Evolutionary conservation across 2,797 vertebrate genomes (phyloP).

Genomic region (Apogon talboti): DNA sequence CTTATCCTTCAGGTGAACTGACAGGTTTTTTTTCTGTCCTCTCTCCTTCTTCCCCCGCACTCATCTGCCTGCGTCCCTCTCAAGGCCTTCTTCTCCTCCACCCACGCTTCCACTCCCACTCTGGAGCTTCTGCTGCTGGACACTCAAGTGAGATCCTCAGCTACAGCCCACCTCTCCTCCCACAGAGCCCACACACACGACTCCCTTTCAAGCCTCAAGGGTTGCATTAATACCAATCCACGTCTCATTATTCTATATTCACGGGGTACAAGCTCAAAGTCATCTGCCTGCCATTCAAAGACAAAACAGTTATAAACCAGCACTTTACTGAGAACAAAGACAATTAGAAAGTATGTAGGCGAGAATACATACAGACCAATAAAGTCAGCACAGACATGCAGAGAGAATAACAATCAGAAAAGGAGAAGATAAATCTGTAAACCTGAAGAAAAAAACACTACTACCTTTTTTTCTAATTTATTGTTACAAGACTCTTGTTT

Average conservation of each 20-base stretch:
- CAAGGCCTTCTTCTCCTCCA: slow-evolving; percentile 43
- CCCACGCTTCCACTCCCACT: slow-evolving; percentile 24
- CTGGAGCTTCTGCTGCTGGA: slow-evolving; percentile 33
- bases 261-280: slow-evolving; percentile 33
- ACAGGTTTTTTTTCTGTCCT: slow-evolving; percentile 18
- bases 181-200: slow-evolving; percentile 40
- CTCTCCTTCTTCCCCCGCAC: slow-evolving; percentile 32
- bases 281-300: slow-evolving; percentile 25
- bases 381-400: too few relatives aligned
- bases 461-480: too few relatives aligned
- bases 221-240: slow-evolving; percentile 51
- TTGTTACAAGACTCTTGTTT: too few relatives aligned
- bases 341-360: slow-evolving; percentile 7
- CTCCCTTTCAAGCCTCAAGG: slow-evolving; percentile 54
- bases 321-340: slow-evolving; percentile 23
- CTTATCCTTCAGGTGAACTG: slow-evolving; percentile 34
- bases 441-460: too few relatives aligned
- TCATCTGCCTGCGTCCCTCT: slow-evolving; percentile 45
- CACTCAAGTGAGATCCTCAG: slow-evolving; percentile 24
- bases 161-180: slow-evolving; percentile 38
- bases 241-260: slow-evolving; percentile 50
- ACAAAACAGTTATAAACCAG: slow-evolving; percentile 8
- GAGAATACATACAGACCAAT: too few relatives aligned
- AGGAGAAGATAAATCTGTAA: too few relatives aligned
- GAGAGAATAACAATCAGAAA: too few relatives aligned